Base-by-base conservation (phyloP, 1,140 invertebrate genomes). In the Eueides isabella region DNA sequence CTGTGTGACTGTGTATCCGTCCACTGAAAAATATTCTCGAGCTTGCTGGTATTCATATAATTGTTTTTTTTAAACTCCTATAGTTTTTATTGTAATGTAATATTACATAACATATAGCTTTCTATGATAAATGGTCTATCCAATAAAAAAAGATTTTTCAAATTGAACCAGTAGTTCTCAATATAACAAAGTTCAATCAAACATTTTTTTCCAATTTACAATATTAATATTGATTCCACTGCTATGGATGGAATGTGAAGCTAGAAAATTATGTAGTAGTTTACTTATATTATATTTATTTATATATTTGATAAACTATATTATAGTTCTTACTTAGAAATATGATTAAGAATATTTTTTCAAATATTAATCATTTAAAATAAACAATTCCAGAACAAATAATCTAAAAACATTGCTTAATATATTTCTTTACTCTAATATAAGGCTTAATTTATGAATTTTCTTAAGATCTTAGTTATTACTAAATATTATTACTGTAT, bases 321-420 rank as follows among this genome's bases (percentile, higher is more conserved):
- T n/a, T n/a, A n/a, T n/a, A n/a, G n/a, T 62, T 28, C 6, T 23
- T 62, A 26, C 14, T 28, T 62, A 29, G 2, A 14, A 28, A 62
- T 28, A 61, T 28, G 28, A 26, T 5, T 16, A 62, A 62, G 11
- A 16, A 23, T 1, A 63, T n/a, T 63, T 63, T 63, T 30, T 28
- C 44, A 48, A 26, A 14, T 66, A 23, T 38, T 1, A 14, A 19
- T 30, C n/a, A 63, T 28, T 23, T 62, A 19, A 0, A 63, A 61
- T 35, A 14, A 67, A 29, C 38, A 68, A 68, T 48, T 33, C 67
- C 61, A 31, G 33, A 69, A 69, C 5, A 68, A 55, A 12, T 69
- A 69, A 69, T 69, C 67, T 69, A 61, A 69, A 55, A 55, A 68
- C 14, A 44, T 35, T 68, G 7, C 44, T 19, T n/a, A 68, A 68